Evolutionary conservation across 2,797 vertebrate species (phyloP), one percentile per base, ranked within the genome.

Genomic region (Amniataba percoides): DNA sequence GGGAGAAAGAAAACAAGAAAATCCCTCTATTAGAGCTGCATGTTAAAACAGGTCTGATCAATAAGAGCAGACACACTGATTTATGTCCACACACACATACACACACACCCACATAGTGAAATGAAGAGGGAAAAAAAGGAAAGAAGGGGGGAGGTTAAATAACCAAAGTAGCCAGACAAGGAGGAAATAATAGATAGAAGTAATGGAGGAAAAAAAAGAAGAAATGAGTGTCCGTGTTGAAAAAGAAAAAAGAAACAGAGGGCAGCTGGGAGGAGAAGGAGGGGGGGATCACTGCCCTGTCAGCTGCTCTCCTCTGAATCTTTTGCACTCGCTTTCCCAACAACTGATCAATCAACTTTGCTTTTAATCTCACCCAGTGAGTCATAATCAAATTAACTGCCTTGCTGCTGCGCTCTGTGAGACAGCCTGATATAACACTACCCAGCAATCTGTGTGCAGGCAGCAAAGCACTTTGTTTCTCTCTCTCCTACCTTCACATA

Each of bases 301-400:
- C 84, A 83, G 88, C 87, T 85, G 62, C 79, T 86, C 77, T 61
- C 62, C 6, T 56, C 40, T 25, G 4, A 60, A 56, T 64, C 67
- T 45, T 49, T 78, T 75, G 77, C 39, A 4, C 16, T 69, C 13
- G 14, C 75, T 85, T 78, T 62, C 65, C 63, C 55, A 60, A 86
- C 76, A 84, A 75, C 68, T 88, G 85, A 93, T 94, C 92, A 94
- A 94, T 95, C 93, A 94, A 68, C 85, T 89, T 80, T 88, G 81
- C 91, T 90, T 94, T 95, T 94, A 94, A 95, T 94, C 89, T 94
- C 52, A 25, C 72, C 77, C 85, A 94, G 85, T 92, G 93, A 89
- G 87, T 94, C 90, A 86, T 89, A 91, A 95, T 94, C 83, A 91
- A 89, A 92, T 93, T 66, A 92, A 88, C 81, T 81, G 82, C 83